Conservation (phyloP, 2,113 vertebrate genomes). For the Tupaia tana region DNA sequence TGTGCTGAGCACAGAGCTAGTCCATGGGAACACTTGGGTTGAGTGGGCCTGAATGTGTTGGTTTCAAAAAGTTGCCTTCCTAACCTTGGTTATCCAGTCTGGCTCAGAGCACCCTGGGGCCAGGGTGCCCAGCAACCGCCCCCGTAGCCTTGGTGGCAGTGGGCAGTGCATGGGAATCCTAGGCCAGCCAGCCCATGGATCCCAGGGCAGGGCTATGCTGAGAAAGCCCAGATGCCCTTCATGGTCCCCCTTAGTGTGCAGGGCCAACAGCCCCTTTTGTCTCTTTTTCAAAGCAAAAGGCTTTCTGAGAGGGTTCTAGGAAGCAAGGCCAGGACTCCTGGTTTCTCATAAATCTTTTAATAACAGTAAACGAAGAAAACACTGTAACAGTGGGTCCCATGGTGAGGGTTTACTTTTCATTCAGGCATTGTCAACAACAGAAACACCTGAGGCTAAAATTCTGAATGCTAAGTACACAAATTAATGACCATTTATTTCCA, state of each 20-base stretch:
- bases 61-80: slow-evolving; percentile 10
- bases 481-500: slow-evolving; percentile 72
- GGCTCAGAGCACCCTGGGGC: background rate
- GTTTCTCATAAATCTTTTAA: slow-evolving; percentile 76
- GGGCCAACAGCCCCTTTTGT: background rate
- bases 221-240: background rate
- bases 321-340: slow-evolving; percentile 64
- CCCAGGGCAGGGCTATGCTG: background rate
- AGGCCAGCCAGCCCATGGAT: background rate
- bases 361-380: slow-evolving; percentile 68
- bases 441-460: slow-evolving; percentile 76
- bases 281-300: slow-evolving; percentile 9
- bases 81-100: background rate
- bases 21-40: background rate
- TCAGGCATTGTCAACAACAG: slow-evolving; percentile 69
- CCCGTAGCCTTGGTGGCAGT: background rate
- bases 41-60: background rate
- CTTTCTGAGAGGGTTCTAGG: slow-evolving; percentile 36
- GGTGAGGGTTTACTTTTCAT: slow-evolving; percentile 63
- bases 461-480: slow-evolving; percentile 81
- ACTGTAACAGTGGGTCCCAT: slow-evolving; percentile 43
- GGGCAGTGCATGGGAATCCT: background rate
- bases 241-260: background rate
- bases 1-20: background rate
- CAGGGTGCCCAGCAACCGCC: background rate